A percentile compares a stretch with the other conserved stretches of the same genome.
Conservation (phyloP, 2,113 vertebrate species). For the Alosa alosa region DNA sequence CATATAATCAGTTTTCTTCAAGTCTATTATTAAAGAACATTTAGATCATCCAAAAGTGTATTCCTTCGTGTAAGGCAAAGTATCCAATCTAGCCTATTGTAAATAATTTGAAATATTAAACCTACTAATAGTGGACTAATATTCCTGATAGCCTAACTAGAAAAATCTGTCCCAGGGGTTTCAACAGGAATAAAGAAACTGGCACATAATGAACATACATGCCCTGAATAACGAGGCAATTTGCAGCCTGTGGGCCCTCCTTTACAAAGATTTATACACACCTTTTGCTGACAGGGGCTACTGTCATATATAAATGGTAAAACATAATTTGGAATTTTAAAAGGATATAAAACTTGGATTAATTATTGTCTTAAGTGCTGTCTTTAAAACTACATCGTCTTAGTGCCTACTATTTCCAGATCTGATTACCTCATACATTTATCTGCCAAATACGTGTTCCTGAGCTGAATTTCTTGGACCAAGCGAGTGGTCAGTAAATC, state of each 20-base stretch:
- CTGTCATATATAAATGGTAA: slow-evolving; percentile 65
- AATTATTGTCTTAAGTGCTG: slow-evolving; percentile 77
- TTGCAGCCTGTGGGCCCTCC: slow-evolving; percentile 50
- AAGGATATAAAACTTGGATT: slow-evolving; percentile 73
- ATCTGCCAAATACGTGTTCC: slow-evolving; percentile 53
- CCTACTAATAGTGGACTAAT: not conserved
- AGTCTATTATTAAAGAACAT: not conserved
- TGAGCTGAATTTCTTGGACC: slow-evolving; percentile 28
- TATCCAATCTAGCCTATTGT: not conserved
- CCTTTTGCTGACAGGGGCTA: slow-evolving; percentile 64
- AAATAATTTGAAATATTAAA: not conserved
- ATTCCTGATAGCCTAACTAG: not conserved
- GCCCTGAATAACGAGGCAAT: slow-evolving; percentile 46
- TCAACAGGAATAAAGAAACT: slow-evolving; percentile 1
- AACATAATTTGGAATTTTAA: slow-evolving; percentile 72
- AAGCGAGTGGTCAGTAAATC: slow-evolving; percentile 35
- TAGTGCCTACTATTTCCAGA: slow-evolving; percentile 66
- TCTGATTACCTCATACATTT: slow-evolving; percentile 67
- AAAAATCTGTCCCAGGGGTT: not conserved
- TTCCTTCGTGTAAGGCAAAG: not conserved
- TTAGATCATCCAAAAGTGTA: not conserved
- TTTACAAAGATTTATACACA: slow-evolving; percentile 63
- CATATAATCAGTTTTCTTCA: not conserved
- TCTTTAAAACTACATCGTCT: slow-evolving; percentile 67
- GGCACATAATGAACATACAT: slow-evolving; percentile 20